Base-by-base conservation (phyloP, 2,797 vertebrate species). In the Lycodopsis pacificus region DNA sequence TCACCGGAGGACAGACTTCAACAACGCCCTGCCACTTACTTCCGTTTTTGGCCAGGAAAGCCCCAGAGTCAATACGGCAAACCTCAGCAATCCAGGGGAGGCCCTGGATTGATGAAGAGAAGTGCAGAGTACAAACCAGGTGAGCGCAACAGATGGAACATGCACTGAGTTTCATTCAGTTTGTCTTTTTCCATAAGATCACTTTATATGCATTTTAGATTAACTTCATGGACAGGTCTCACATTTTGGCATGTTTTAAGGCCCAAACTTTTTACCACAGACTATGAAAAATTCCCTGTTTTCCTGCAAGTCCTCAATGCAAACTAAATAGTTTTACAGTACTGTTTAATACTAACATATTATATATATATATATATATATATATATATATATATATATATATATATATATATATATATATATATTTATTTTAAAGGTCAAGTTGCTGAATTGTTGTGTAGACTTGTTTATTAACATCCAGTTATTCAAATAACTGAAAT, bases 21-120 rank as follows among this genome's bases (percentile, higher is more conserved):
- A 42, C 49, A 71, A 0, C 15, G 13, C 2, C 25, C 73, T 1
- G 82, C 65, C 27, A 71, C 1, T 34, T 86, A 75, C 7, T 1
- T 89, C 11, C 54, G 9, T 1, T 6, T 79, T 20, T 81, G 2
- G 32, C 88, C 86, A n/a, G 61, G 68, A 78, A 38, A 7, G 14
- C 68, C 40, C 8, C 68, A 72, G 22, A 79, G 12, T 11, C 51
- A 44, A 12, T 34, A 10, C 15, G 4, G 20, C 63, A 49, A 68
- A 49, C 54, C 7, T 32, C 58, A 27, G 17, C 76, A 62, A 1
- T 40, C 81, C 1, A n/a, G n/a, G n/a, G n/a, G n/a, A n/a, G 58
- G 71, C 49, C 17, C 51, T 27, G 27, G 69, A 15, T 0, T 74
- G 13, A 70, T 32, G 59, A 92, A 80, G 58, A 86, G 77, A 63